Evolutionary conservation across 2,113 vertebrate species (phyloP).

Genomic region (Hippolais icterina): DNA sequence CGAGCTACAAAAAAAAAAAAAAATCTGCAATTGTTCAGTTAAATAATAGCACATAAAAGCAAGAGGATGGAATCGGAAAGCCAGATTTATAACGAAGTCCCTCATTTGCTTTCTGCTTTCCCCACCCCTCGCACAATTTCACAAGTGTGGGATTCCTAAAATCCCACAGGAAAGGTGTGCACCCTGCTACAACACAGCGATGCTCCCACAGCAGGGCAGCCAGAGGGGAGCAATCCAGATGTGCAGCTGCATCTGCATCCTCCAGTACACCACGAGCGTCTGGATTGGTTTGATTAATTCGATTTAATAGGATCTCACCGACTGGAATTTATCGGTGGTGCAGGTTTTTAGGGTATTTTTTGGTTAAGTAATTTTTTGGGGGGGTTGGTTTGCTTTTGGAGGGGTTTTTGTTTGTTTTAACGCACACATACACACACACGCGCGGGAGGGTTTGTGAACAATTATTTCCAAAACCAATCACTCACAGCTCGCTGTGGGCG

Average conservation of each 20-base stretch:
- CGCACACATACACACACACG: neutral
- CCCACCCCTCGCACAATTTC: neutral
- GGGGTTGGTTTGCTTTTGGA: neutral
- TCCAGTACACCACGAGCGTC: fast-evolving
- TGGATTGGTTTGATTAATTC: neutral
- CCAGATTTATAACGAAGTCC: neutral
- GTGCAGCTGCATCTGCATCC: neutral
- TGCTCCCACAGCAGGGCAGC: neutral
- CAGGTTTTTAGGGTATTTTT: neutral
- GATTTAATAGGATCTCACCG: neutral
- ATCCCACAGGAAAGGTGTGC: neutral
- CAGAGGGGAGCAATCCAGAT: neutral
- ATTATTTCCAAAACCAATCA: neutral
- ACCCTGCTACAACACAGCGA: neutral
- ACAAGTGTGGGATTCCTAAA: neutral
- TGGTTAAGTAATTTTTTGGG: neutral
- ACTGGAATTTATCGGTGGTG: neutral
- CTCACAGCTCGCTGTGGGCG: neutral
- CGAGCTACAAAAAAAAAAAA: neutral
- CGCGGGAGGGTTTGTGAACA: neutral
- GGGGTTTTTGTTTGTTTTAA: neutral
- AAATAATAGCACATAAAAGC: neutral
- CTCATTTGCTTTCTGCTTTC: neutral
- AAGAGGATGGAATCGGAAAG: neutral
- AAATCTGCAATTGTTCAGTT: neutral